Percentiles rank a stretch among this genome's conserved stretches.
These are phyloP conservation scores for Phortica okadai DNA, from an alignment of 2,888 invertebrate species.

Conservation along the genomic window DNA sequence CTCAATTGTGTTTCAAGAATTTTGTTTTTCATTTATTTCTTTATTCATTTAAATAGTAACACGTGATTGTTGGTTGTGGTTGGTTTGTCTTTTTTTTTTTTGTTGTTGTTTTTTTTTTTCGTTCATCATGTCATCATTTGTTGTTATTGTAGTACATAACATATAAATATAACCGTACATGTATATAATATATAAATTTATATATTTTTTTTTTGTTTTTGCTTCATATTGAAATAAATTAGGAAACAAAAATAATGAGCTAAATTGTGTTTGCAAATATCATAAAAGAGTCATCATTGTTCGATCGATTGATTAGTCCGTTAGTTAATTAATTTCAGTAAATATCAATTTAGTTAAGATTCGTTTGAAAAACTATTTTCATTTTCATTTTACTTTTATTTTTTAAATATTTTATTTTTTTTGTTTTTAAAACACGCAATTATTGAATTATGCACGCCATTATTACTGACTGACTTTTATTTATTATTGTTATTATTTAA, in stretches of 20 bases:
- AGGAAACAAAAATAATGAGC: too few species aligned
- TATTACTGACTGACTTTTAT: too few species aligned
- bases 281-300: neutral
- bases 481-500: too few species aligned
- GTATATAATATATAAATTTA: neutral
- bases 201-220: neutral
- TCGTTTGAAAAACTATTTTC: neutral
- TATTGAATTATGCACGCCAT: neutral
- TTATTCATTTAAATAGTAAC: neutral
- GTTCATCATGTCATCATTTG: too few species aligned
- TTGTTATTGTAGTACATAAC: too few species aligned
- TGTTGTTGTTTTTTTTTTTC: too few species aligned
- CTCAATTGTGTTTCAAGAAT: neutral
- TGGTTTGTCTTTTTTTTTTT: neutral
- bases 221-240: constrained; percentile 1
- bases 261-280: neutral
- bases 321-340: too few species aligned
- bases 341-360: too few species aligned
- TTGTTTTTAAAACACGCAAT: neutral
- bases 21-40: neutral
- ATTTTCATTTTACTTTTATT: neutral
- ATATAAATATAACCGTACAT: too few species aligned
- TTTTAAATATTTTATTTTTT: neutral
- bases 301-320: too few species aligned
- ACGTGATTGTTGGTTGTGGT: neutral